These are phyloP conservation scores for Unio delphinus DNA, from an alignment of 2,888 invertebrate genomes.

Conservation along the genomic window DNA sequence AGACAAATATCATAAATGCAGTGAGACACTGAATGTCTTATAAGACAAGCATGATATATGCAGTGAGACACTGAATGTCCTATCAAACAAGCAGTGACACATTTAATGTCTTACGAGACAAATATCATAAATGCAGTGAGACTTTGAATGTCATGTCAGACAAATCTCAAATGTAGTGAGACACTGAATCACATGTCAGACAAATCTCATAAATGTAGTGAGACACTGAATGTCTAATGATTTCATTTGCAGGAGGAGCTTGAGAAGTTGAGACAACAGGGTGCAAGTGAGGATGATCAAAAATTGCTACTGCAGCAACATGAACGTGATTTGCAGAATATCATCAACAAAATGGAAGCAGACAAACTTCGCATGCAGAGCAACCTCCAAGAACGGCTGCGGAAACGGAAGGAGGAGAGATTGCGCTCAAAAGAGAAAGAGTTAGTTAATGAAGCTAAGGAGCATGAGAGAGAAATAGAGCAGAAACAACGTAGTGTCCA, in stretches of 20 bases:
- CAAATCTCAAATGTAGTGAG: too few relatives aligned
- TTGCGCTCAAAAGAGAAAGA: conserved; percentile 54
- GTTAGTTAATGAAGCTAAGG: conserved; percentile 44
- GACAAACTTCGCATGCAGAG: conserved; percentile 67
- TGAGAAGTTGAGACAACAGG: conserved; percentile 51
- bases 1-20: too few relatives aligned
- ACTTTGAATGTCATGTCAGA: too few relatives aligned
- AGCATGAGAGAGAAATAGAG: conserved; percentile 54
- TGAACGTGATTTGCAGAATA: conserved; percentile 58
- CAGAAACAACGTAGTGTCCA: conserved; percentile 57
- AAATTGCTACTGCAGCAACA: conserved; percentile 61
- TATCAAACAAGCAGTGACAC: too few relatives aligned
- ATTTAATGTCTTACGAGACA: too few relatives aligned
- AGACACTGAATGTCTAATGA: not conserved
- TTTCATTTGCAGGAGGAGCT: conserved; percentile 55
- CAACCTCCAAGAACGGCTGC: conserved; percentile 62
- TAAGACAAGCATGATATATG: too few relatives aligned
- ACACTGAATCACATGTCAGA: too few relatives aligned
- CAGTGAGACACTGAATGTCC: too few relatives aligned
- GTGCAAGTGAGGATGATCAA: conserved; percentile 63
- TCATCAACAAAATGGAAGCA: conserved; percentile 65
- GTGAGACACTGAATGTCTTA: too few relatives aligned
- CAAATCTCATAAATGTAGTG: not conserved
- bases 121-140: too few relatives aligned
- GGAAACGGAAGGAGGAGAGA: conserved; percentile 58